Evolutionary conservation across 2,113 vertebrate genomes (phyloP).

Genomic region (Lanius collurio): DNA sequence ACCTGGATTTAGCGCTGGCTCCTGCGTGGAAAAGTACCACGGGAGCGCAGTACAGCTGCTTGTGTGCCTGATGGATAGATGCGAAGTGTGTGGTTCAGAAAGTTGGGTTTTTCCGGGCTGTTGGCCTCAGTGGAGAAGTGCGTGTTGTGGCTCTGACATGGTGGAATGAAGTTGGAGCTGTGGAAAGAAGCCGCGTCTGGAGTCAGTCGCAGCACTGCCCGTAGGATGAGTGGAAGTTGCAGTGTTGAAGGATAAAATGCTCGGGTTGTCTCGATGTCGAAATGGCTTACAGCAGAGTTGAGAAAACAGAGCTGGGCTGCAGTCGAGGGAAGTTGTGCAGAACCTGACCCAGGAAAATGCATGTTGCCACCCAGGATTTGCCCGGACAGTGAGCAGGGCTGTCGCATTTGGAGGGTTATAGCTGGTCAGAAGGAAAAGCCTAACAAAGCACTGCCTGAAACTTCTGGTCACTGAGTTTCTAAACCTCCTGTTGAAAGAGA

Average conservation of each 20-base stretch:
- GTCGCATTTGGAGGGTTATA: rapidly evolving
- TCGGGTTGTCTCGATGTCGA: background rate
- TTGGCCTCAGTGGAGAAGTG: background rate
- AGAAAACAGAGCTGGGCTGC: background rate
- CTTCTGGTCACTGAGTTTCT: background rate
- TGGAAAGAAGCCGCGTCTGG: background rate
- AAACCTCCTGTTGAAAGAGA: background rate
- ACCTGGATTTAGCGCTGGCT: background rate
- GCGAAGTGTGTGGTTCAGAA: background rate
- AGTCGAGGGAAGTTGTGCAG: background rate
- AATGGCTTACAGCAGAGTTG: background rate
- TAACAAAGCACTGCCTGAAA: background rate
- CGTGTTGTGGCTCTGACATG: too few relatives aligned
- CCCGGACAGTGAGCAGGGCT: background rate
- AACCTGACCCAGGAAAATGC: rapidly evolving
- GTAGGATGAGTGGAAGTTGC: background rate
- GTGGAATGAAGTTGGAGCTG: background rate
- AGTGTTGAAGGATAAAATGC: background rate
- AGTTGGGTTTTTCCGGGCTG: rapidly evolving
- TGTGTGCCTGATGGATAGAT: too few relatives aligned
- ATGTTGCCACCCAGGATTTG: rapidly evolving
- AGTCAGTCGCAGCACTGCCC: rapidly evolving
- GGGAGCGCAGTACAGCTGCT: background rate
- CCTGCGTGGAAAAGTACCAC: background rate
- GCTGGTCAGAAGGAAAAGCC: background rate